Base-by-base conservation (phyloP, 2,888 invertebrate species). In the Xestia xanthographa region DNA sequence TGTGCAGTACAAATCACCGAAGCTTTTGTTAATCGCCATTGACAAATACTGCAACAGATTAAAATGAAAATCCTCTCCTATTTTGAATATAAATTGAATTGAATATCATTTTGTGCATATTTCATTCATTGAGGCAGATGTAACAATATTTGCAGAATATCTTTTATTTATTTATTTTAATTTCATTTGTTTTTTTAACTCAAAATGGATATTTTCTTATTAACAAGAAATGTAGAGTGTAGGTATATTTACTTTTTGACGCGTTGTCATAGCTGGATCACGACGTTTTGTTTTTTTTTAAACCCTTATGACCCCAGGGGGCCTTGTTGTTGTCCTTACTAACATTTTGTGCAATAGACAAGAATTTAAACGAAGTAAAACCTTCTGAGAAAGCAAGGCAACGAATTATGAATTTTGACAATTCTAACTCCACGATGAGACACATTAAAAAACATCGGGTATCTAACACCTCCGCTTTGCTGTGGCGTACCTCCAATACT, bases 21-120 rank as follows among this genome's bases (percentile, higher is more conserved):
- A 72, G 41, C 53, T 9, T 45, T 43, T 43, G 17, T 53, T n/a
- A 12, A 53, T 43, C 8, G n/a, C n/a, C 73, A 45, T 11, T 45
- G 26, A 22, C 73, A 73, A 73, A 38, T 12, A 38, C 9, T 34
- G 45, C 22, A 11, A 38, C 17, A 38, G 1, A 26, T 43, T 45
- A 41, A 63, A 68, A 78, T 48, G 26, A 22, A 68, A 81, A 65
- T 50, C 12, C 45, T 34, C 14, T 34, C 14, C 5, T 9, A 50
- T 62, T 69, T 72, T 83, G 41, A 66, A 83, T 83, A 56, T 68
- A 72, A 50, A 83, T 78, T 82, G 66, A 70, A 81, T 60, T 56
- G 41, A 75, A 63, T 58, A 63, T 71, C 6, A 70, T 56, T 70
- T 70, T 63, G 38, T 77, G 77, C 50, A 71, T 67, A 73, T 63